These are phyloP conservation scores for Phycodurus eques DNA, from an alignment of 2,113 vertebrate species.

Conservation along the genomic window DNA sequence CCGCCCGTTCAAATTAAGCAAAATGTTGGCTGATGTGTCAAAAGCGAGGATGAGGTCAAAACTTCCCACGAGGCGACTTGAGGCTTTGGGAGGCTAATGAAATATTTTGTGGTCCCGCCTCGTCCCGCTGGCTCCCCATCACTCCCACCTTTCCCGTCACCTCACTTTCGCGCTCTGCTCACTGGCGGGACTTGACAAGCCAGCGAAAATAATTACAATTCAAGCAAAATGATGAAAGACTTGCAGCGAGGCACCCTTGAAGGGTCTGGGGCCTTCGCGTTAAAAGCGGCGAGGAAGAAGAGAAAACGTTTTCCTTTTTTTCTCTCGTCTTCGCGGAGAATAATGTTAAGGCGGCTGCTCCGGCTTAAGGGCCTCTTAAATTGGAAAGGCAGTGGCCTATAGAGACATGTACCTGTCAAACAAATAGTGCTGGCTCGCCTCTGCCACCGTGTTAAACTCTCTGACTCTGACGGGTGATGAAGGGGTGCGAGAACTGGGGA, in stretches of 20 bases:
- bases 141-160: constrained; percentile 46
- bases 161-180: constrained; percentile 54
- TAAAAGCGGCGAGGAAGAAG: constrained; percentile 36
- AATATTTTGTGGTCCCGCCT: constrained; percentile 55
- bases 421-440: constrained; percentile 56
- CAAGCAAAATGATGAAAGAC: constrained; percentile 70
- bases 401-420: constrained; percentile 73
- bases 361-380: constrained; percentile 68
- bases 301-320: constrained; percentile 12
- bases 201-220: constrained; percentile 68
- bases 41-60: constrained; percentile 2
- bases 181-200: constrained; percentile 49
- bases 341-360: constrained; percentile 63
- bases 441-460: constrained; percentile 36
- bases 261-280: constrained; percentile 54
- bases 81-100: constrained; percentile 58
- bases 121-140: constrained; percentile 34
- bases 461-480: constrained; percentile 9
- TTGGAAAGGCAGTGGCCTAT: constrained; percentile 66
- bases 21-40: neutral
- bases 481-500: neutral
- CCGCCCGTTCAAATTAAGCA: neutral
- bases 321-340: constrained; percentile 47
- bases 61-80: constrained; percentile 3
- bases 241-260: constrained; percentile 69